phyloP scores from a whole-genome alignment of 2,113 vertebrate genomes.

The Siniperca chuatsi region DNA sequence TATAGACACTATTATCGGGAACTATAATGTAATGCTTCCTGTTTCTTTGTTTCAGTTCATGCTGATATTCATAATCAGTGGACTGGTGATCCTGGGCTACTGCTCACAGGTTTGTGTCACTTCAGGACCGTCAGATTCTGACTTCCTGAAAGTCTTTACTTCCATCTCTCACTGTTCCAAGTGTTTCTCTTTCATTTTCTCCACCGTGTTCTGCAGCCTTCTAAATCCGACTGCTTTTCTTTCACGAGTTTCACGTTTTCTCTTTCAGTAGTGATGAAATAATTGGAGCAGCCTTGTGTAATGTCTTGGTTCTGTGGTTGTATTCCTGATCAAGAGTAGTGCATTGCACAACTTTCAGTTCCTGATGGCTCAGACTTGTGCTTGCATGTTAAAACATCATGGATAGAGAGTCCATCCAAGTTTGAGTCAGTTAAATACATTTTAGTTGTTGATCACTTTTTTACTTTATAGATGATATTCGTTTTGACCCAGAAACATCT shows the following conservation, averaged over 20 bases:
- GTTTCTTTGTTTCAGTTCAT: constrained; percentile 85
- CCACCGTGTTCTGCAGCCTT: neutral
- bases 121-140: neutral
- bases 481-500: neutral
- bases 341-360: constrained; percentile 57
- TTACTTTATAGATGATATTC: neutral
- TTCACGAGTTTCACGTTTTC: neutral
- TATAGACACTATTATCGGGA: neutral
- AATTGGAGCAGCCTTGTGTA: neutral
- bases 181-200: neutral
- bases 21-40: constrained; percentile 18
- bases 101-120: constrained; percentile 90
- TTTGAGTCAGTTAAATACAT: neutral
- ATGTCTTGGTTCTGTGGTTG: neutral
- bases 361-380: constrained; percentile 42
- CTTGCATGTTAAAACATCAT: neutral
- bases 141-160: neutral
- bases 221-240: neutral
- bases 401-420: neutral
- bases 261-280: neutral
- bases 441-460: neutral
- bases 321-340: neutral
- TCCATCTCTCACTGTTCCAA: neutral
- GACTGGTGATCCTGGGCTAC: constrained; percentile 94
- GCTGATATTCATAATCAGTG: constrained; percentile 96